These are phyloP conservation scores for Sarcophilus harrisii DNA, from an alignment of 2,797 vertebrate genomes.

Conservation along the genomic window DNA sequence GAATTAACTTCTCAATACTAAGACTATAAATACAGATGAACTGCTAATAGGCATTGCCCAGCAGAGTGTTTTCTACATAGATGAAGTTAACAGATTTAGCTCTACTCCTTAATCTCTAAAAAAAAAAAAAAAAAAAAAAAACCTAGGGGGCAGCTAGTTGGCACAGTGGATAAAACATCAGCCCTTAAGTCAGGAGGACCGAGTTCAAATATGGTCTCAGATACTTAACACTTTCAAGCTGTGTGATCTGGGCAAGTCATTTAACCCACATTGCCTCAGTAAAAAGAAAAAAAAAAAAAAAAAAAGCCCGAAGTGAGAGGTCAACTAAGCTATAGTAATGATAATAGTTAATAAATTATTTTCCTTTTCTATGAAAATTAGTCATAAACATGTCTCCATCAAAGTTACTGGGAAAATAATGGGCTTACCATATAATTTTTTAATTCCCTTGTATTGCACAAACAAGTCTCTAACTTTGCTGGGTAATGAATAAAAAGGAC, in stretches of 20 bases:
- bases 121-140: not conserved
- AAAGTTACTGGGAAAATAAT: not conserved
- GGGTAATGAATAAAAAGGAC: slow-evolving; percentile 97
- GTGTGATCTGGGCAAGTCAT: too few relatives aligned
- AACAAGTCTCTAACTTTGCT: slow-evolving; percentile 95
- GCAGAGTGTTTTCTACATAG: not conserved
- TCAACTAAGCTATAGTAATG: not conserved
- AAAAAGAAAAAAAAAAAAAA: not conserved
- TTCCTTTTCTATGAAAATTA: not conserved
- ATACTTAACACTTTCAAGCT: too few relatives aligned
- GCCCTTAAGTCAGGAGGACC: too few relatives aligned
- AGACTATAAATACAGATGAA: not conserved
- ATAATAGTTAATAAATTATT: not conserved
- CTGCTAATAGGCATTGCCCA: not conserved
- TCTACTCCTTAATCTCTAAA: not conserved
- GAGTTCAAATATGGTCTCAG: too few relatives aligned
- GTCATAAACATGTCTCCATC: not conserved
- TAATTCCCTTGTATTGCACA: slow-evolving; percentile 90
- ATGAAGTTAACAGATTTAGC: not conserved
- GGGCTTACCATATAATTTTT: slow-evolving; percentile 93
- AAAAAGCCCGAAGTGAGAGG: not conserved
- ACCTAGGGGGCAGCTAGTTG: too few relatives aligned
- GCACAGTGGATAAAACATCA: too few relatives aligned
- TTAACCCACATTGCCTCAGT: too few relatives aligned
- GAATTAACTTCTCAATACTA: not conserved